These are phyloP conservation scores for Danaus chrysippus DNA, from an alignment of 2,888 invertebrate species.

Conservation along the genomic window DNA sequence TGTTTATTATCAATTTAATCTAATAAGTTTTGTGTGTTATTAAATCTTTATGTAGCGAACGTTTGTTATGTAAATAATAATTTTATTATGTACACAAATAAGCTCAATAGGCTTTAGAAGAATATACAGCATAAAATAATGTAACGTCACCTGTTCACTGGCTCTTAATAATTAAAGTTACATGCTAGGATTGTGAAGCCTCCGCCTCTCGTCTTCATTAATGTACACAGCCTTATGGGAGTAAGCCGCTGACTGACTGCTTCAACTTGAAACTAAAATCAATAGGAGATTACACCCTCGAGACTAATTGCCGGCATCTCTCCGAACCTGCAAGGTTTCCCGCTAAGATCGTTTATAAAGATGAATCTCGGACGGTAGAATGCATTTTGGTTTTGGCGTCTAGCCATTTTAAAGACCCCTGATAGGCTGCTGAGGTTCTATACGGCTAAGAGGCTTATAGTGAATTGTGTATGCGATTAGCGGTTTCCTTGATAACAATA, in stretches of 20 bases:
- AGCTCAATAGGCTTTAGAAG: no score
- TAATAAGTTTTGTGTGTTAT: no score
- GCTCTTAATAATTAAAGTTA: not conserved
- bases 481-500: not conserved
- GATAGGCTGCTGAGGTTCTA: slow-evolving; percentile 4
- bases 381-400: slow-evolving; percentile 2
- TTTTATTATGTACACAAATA: no score
- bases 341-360: slow-evolving; percentile 14
- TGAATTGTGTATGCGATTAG: not conserved
- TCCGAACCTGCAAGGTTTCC: slow-evolving; percentile 18
- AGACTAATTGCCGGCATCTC: slow-evolving; percentile 31
- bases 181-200: not conserved
- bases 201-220: slow-evolving; percentile 30
- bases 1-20: no score
- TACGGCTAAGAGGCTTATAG: not conserved
- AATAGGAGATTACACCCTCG: slow-evolving; percentile 33
- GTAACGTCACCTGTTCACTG: not conserved
- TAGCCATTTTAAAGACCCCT: slow-evolving; percentile 4
- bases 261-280: slow-evolving; percentile 30
- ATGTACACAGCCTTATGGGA: slow-evolving; percentile 26
- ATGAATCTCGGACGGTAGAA: slow-evolving; percentile 10
- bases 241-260: slow-evolving; percentile 31
- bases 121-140: not conserved
- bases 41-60: no score
- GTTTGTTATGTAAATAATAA: no score